These are phyloP conservation scores for Thripadectes ignobilis DNA, from an alignment of 2,797 vertebrate genomes.

Conservation along the genomic window DNA sequence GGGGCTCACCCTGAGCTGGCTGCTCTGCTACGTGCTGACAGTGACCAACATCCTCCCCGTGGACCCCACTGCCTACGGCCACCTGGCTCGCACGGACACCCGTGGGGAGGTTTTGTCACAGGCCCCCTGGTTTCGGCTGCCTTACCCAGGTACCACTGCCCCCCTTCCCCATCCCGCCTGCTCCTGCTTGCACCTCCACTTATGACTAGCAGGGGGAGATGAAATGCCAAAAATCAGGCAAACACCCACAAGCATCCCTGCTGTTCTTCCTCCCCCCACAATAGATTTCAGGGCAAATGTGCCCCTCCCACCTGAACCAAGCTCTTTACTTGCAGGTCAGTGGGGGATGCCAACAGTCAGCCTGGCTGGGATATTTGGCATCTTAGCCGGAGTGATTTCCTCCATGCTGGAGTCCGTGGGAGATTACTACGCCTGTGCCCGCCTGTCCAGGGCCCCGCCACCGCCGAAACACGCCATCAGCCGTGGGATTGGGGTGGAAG, in stretches of 20 bases:
- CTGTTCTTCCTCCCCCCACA: not conserved
- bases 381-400: slow-evolving; percentile 92
- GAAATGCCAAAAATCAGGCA: not conserved
- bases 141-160: slow-evolving; percentile 87
- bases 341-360: slow-evolving; percentile 94
- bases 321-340: slow-evolving; percentile 81
- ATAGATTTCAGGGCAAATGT: not conserved
- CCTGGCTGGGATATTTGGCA: slow-evolving; percentile 91
- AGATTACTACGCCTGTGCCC: slow-evolving; percentile 94
- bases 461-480: slow-evolving; percentile 91
- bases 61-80: slow-evolving; percentile 80
- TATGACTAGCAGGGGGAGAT: not conserved
- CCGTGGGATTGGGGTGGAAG: slow-evolving; percentile 93
- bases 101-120: slow-evolving; percentile 82
- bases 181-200: not conserved
- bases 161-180: not conserved
- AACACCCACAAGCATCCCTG: not conserved
- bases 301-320: not conserved
- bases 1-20: slow-evolving; percentile 90
- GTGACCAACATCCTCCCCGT: slow-evolving; percentile 81
- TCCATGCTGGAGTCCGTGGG: slow-evolving; percentile 97
- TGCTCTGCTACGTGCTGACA: slow-evolving; percentile 88
- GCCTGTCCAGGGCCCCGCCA: slow-evolving; percentile 89
- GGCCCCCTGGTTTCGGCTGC: slow-evolving; percentile 92
- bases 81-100: slow-evolving; percentile 89